These are phyloP conservation scores for Numenius phaeopus DNA, from an alignment of 2,797 vertebrate species.

Conservation along the genomic window DNA sequence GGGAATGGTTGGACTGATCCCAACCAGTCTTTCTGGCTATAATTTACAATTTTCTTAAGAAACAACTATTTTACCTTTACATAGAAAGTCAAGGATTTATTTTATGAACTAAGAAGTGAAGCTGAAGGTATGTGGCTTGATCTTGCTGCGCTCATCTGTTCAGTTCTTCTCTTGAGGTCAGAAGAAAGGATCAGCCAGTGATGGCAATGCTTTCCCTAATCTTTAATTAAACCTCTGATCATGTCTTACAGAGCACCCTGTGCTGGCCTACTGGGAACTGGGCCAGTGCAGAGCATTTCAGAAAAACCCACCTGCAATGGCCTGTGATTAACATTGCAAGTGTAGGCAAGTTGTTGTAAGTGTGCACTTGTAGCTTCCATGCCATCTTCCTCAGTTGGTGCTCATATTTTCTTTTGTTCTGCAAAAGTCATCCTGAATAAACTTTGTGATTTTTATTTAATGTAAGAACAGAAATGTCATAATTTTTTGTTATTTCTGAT, in stretches of 20 bases:
- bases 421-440: background rate
- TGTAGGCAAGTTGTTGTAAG: background rate
- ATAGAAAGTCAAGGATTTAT: background rate
- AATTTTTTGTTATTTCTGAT: background rate
- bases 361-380: background rate
- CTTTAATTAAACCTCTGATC: background rate
- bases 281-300: background rate
- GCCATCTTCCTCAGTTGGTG: background rate
- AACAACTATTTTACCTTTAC: background rate
- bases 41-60: background rate
- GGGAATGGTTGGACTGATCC: background rate
- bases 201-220: background rate
- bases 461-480: background rate
- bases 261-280: background rate
- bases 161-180: background rate
- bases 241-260: background rate
- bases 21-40: background rate
- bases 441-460: background rate
- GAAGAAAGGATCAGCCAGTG: background rate
- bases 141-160: rapidly evolving
- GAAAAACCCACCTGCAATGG: background rate
- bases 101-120: background rate
- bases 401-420: background rate
- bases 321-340: background rate
- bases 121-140: background rate